Base-by-base conservation (phyloP, 2,113 vertebrate genomes). In the Rhabdornis inornatus region DNA sequence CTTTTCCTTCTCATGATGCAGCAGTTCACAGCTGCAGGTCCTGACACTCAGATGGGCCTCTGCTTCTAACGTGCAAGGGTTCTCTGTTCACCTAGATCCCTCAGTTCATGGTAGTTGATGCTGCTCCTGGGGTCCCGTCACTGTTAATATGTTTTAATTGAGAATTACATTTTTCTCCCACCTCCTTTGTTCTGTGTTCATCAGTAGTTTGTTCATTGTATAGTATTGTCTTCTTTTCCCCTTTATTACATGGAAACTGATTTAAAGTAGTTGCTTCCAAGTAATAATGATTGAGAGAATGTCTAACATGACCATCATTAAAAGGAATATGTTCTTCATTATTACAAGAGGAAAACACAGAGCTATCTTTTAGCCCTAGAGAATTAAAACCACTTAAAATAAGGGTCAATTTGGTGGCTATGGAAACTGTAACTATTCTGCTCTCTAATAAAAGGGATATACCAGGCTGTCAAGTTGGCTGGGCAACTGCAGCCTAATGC, bases 391-490 rank as follows among this genome's bases (percentile, higher is more conserved):
- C 47, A 84, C 82, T 96, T 89, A 88, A 91, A 94, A 75, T 49
- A 66, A 83, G 61, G 74, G 87, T 94, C 91, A 96, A 4, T 89
- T 96, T 94, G 56, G 53, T 92, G 87, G 21, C 80, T 95, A 56
- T 89, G 71, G 90, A 96, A 96, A 94, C 70, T 61, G 28, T 84
- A 87, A 92, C 60, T 95, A 53, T 89, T 89, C 77, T 83, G 24
- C 49, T 30, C 7, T 86, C n/a, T 81, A 68, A 92, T 72, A 78
- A 83, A 82, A 89, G 35, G n/a, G 39, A 22, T 64, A 16, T 44
- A 52, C 40, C 44, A 76, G 28, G 4, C 57, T 78, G 44, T 80
- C 1, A 6, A 40, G 20, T 59, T 92, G 71, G n/a, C 74, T 95
- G 53, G 30, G 20, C 88, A 45, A 47, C 70, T 90, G 66, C 27